Percentiles rank a stretch among this genome's conserved stretches.
Conservation (phyloP, 1,140 invertebrate genomes). For the Drosophila nikananu region DNA sequence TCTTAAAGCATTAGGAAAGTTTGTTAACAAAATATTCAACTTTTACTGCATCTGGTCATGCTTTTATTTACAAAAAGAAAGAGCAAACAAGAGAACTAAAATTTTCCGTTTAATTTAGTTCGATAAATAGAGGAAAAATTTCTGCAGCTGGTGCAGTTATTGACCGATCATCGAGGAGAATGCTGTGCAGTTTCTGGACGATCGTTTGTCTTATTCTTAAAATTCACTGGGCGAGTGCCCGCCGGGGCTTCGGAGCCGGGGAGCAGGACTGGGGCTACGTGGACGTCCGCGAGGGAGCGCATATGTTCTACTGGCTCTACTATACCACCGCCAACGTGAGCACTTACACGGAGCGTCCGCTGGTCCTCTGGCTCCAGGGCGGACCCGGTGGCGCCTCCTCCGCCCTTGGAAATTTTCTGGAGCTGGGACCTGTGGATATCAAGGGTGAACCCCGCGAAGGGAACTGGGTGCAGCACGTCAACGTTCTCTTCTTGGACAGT, state of each 20-base stretch:
- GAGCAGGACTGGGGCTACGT: constrained; percentile 90
- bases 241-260: constrained; percentile 86
- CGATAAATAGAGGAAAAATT: constrained; percentile 6
- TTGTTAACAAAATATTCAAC: neutral
- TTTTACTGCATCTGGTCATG: neutral
- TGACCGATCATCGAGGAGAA: constrained; percentile 1
- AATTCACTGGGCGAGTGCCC: constrained; percentile 14
- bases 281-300: constrained; percentile 89
- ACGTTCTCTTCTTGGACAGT: constrained; percentile 95
- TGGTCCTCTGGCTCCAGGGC: constrained; percentile 93
- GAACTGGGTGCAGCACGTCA: constrained; percentile 92
- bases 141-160: constrained; percentile 2
- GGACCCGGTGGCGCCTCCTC: constrained; percentile 92
- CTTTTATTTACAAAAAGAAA: neutral
- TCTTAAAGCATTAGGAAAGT: neutral
- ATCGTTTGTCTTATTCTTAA: constrained; percentile 12
- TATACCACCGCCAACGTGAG: constrained; percentile 88
- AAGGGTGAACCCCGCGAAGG: constrained; percentile 88
- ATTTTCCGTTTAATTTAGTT: neutral
- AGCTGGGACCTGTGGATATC: constrained; percentile 90
- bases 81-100: neutral
- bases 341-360: constrained; percentile 88
- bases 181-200: constrained; percentile 11
- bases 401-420: constrained; percentile 91
- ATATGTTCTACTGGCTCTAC: constrained; percentile 95